A percentile compares a stretch with the other conserved stretches of the same genome.
Evolutionary conservation across 2,888 invertebrate genomes (phyloP).

Genomic region (Zele albiditarsus): DNA sequence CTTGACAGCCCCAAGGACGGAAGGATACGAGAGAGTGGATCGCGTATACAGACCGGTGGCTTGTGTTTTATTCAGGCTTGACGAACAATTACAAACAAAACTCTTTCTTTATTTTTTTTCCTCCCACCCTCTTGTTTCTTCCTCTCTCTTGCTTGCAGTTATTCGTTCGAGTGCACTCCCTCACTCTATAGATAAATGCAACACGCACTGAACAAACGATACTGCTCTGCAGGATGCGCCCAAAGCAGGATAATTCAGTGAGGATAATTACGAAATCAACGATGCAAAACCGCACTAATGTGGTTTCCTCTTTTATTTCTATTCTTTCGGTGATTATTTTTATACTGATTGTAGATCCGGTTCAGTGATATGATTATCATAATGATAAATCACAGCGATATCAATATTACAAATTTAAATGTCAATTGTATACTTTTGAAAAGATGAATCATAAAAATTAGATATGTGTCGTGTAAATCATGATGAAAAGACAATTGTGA

Average conservation of each 20-base stretch:
- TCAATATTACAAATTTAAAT: not conserved
- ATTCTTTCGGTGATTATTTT: constrained; percentile 16
- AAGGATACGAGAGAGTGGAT: constrained; percentile 54
- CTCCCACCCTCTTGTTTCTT: not conserved
- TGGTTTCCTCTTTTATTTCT: constrained; percentile 27
- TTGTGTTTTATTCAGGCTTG: constrained; percentile 72
- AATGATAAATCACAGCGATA: not conserved
- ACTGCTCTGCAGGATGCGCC: constrained; percentile 57
- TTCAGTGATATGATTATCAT: too few species aligned
- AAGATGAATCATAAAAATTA: not conserved
- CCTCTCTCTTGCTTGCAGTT: not conserved
- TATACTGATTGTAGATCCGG: constrained; percentile 21
- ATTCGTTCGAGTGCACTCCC: too few species aligned
- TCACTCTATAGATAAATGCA: too few species aligned
- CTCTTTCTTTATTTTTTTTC: constrained; percentile 30
- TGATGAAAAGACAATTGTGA: not conserved
- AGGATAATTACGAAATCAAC: constrained; percentile 42
- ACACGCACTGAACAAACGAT: constrained; percentile 55
- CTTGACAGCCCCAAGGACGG: constrained; percentile 64
- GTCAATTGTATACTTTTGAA: constrained; percentile 5
- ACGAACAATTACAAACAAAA: constrained; percentile 69
- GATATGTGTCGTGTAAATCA: not conserved
- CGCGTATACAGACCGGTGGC: constrained; percentile 61
- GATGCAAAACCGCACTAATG: constrained; percentile 39
- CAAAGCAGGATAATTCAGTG: constrained; percentile 38